Percentiles rank a stretch among this genome's conserved stretches.
These are phyloP conservation scores for Eupelmus urozonus DNA, from an alignment of 2,888 invertebrate genomes.

Conservation along the genomic window DNA sequence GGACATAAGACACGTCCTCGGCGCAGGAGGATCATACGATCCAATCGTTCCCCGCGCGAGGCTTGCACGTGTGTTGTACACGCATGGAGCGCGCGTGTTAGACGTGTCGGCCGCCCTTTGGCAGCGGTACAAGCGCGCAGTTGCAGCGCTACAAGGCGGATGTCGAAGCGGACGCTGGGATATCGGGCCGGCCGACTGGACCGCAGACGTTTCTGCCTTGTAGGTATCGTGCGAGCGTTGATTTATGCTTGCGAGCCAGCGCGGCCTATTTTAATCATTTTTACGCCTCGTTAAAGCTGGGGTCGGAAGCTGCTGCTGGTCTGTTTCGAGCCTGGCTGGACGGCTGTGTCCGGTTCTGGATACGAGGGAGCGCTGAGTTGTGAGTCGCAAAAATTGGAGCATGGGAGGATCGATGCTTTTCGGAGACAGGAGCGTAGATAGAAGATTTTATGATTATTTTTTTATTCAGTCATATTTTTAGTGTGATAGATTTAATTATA, in stretches of 20 bases:
- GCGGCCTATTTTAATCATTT: constrained; percentile 37
- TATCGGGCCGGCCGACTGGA: background rate
- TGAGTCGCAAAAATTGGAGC: constrained; percentile 8
- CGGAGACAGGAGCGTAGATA: too few species aligned
- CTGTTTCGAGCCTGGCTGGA: background rate
- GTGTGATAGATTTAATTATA: too few species aligned
- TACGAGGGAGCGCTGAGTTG: constrained; percentile 3
- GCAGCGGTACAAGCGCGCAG: too few species aligned
- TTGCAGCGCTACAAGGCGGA: constrained; percentile 25
- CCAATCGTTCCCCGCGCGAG: too few species aligned
- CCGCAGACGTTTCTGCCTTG: background rate
- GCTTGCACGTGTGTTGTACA: too few species aligned
- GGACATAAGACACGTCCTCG: background rate
- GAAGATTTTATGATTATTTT: too few species aligned
- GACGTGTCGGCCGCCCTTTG: background rate
- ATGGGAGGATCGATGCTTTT: background rate
- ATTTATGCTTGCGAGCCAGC: too few species aligned
- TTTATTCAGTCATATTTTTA: too few species aligned
- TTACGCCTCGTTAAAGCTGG: background rate
- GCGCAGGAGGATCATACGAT: too few species aligned
- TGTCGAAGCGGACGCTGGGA: constrained; percentile 37
- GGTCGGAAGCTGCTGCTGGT: background rate
- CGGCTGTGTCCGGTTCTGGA: background rate
- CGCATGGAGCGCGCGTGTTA: too few species aligned
- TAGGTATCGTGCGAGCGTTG: background rate